Percentiles rank a stretch among this genome's conserved stretches.
phyloP scores from a whole-genome alignment of 2,797 vertebrate species.

The Pteronotus mesoamericanus region DNA sequence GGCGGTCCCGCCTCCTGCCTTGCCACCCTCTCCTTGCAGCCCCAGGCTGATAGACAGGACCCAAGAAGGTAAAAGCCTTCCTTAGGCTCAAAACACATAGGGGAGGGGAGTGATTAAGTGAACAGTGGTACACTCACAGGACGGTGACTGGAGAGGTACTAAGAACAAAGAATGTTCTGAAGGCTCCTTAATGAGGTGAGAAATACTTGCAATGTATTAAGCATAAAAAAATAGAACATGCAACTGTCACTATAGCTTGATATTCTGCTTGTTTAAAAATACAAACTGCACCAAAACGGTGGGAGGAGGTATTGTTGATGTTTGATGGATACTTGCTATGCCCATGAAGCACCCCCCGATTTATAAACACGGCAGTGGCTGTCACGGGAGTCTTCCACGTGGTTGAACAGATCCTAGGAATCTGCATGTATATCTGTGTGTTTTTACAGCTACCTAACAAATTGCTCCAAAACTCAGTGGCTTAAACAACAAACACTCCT shows the following conservation, averaged over 20 bases:
- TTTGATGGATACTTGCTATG: not conserved
- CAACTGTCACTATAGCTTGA: not conserved
- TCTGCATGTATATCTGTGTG: not conserved
- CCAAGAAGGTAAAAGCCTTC: not conserved
- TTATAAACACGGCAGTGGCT: not conserved
- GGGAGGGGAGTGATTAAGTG: not conserved
- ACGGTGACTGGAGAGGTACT: not conserved
- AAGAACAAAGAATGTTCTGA: not conserved
- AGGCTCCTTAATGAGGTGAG: conserved; percentile 32
- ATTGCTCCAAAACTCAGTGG: not conserved
- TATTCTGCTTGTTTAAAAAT: conserved; percentile 16
- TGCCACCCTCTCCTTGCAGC: not conserved
- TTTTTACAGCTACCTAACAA: not conserved
- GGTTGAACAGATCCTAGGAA: not conserved
- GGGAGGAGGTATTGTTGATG: not conserved
- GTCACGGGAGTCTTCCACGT: not conserved
- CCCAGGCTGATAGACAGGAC: not conserved
- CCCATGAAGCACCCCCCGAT: not conserved
- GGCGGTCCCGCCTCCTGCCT: not conserved
- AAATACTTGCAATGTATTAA: not conserved
- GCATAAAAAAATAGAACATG: not conserved
- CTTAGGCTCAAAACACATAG: not conserved
- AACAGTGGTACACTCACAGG: not conserved
- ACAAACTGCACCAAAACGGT: not conserved
- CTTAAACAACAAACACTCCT: not conserved